Evolutionary conservation across 2,888 invertebrate species (phyloP), one percentile per base, ranked within the genome.

Genomic region (Mayetiola destructor): DNA sequence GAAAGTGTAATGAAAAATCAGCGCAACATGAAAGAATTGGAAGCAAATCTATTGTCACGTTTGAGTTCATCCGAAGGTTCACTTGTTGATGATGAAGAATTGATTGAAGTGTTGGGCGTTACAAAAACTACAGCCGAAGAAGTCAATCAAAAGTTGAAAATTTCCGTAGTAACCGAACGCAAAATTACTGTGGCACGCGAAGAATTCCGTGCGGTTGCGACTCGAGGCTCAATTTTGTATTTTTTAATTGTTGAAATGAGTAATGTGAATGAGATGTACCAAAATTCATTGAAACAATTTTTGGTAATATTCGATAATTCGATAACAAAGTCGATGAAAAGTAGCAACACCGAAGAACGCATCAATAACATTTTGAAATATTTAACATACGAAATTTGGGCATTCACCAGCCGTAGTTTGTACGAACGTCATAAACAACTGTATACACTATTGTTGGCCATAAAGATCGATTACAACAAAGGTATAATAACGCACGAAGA

Each of bases 181-280:
- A 94, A 95, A 71, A 96, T 96, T 61, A 89, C 89, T 67, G 77
- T 87, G 58, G 95, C 95, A 0, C 77, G 96, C 58, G 95, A 96
- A 73, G 95, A 96, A 69, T 96, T 93, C 69, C 79, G 95, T 62
- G 90, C 94, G 0, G 95, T 96, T 1, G 96, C 96, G 2, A 88
- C 89, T 0, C 78, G 95, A 62, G 95, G 95, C 16, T 93, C 93
- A 0, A 93, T 95, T 58, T 74, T 96, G 1, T 96, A 96, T 68
- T 96, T 96, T 69, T 76, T 96, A 39, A 94, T 96, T 60, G 94
- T 95, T 0, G 95, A 96, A 75, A 94, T 96, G 94, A 90, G 90
- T 66, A 86, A 91, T 67, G 94, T 96, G 1, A 95, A 94, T 67
- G 80, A 84, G 9, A 96, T 96, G 95, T 96, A 96, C 68, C 96